phyloP scores from a whole-genome alignment of 2,888 invertebrate species.

The Argynnis bischoffii region DNA sequence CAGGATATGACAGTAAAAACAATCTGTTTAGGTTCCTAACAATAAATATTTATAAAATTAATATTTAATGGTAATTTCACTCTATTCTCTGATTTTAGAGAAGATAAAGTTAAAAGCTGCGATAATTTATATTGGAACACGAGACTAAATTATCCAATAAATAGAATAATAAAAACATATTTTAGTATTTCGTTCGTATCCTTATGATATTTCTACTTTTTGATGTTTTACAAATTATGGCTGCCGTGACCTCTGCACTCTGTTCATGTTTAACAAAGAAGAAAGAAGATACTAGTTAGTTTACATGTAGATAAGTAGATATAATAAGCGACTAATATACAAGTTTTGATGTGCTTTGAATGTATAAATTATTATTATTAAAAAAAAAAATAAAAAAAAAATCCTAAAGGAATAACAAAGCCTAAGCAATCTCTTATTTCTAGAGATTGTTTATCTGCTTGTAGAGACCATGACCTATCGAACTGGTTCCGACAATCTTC shows the following conservation, averaged over 20 bases:
- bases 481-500: conserved; percentile 17
- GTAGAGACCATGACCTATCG: conserved; percentile 19
- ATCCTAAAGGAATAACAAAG: conserved; percentile 2
- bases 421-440: conserved; percentile 16
- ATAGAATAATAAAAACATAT: too few species aligned
- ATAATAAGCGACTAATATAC: background rate
- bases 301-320: too few species aligned
- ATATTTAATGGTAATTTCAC: too few species aligned
- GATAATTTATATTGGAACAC: too few species aligned
- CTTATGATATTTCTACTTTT: background rate
- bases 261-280: conserved; percentile 12
- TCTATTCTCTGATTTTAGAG: too few species aligned
- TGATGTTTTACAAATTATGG: conserved; percentile 10
- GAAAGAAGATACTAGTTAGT: background rate
- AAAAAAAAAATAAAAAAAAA: background rate
- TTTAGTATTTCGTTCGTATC: too few species aligned
- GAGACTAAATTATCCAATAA: too few species aligned
- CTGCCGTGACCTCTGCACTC: conserved; percentile 15
- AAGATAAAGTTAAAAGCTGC: too few species aligned
- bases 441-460: conserved; percentile 19
- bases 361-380: background rate
- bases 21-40: too few species aligned
- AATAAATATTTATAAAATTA: too few species aligned
- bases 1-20: background rate
- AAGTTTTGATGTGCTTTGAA: background rate